Percentiles rank a stretch among this genome's conserved stretches.
Conservation (phyloP, 2,888 invertebrate species). For the Scaptomyza cyrtandrae region DNA sequence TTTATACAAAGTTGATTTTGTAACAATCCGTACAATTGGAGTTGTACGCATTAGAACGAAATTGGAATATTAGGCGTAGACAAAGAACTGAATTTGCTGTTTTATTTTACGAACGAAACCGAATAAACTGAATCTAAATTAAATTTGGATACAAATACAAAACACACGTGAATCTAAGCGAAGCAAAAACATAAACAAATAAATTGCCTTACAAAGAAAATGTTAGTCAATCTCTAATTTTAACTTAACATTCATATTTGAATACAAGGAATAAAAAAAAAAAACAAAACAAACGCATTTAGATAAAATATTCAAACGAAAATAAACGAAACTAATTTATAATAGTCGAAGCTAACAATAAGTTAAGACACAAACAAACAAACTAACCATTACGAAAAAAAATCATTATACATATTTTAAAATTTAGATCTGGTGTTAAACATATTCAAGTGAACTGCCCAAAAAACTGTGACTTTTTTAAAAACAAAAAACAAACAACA, state of each 20-base stretch:
- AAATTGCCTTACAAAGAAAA: conserved; percentile 75
- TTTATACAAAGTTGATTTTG: conserved; percentile 27
- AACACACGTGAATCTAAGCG: conserved; percentile 59
- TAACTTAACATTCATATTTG: conserved; percentile 47
- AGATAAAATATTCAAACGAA: conserved; percentile 41
- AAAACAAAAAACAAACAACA: conserved; percentile 22
- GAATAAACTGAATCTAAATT: conserved; percentile 75
- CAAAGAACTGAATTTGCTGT: conserved; percentile 55
- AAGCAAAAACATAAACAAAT: conserved; percentile 54
- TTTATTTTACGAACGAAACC: conserved; percentile 55
- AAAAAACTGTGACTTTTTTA: conserved; percentile 57
- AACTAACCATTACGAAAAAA: conserved; percentile 7
- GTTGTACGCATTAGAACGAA: conserved; percentile 37
- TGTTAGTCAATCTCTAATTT: conserved; percentile 77
- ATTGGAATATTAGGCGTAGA: conserved; percentile 45
- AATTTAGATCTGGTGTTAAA: conserved; percentile 42
- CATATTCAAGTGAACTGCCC: conserved; percentile 50
- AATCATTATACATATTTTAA: neutral
- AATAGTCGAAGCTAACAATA: conserved; percentile 48
- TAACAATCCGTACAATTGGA: conserved; percentile 26
- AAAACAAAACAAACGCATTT: conserved; percentile 45
- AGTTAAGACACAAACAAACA: conserved; percentile 31
- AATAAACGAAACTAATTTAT: conserved; percentile 34
- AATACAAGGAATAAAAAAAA: conserved; percentile 54
- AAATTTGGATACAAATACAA: conserved; percentile 76